These are phyloP conservation scores for Gastrophysa polygoni DNA, from an alignment of 2,888 invertebrate genomes.

Conservation along the genomic window DNA sequence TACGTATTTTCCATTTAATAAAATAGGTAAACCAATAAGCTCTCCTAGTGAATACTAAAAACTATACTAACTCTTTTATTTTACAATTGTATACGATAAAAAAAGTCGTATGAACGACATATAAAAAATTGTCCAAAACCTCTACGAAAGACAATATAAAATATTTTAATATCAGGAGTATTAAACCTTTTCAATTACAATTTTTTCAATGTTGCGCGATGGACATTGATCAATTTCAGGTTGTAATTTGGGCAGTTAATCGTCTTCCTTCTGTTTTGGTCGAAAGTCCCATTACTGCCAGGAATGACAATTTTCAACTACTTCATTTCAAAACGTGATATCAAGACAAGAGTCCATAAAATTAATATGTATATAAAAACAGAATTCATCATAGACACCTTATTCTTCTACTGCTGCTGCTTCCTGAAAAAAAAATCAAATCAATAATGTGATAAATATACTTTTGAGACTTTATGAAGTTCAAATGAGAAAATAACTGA, in stretches of 20 bases:
- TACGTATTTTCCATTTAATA: slow-evolving; percentile 36
- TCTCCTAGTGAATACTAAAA: slow-evolving; percentile 48
- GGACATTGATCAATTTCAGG: slow-evolving; percentile 40
- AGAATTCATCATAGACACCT: slow-evolving; percentile 35
- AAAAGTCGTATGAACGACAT: slow-evolving; percentile 52
- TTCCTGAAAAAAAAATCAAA: slow-evolving; percentile 44
- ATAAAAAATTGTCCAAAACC: slow-evolving; percentile 57
- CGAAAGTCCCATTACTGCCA: slow-evolving; percentile 52
- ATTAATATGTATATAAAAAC: slow-evolving; percentile 41
- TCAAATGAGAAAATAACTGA: too few species aligned
- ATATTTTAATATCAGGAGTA: slow-evolving; percentile 53
- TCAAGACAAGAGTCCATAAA: slow-evolving; percentile 44
- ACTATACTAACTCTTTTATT: slow-evolving; percentile 56
- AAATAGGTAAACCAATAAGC: slow-evolving; percentile 36
- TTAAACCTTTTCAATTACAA: slow-evolving; percentile 45
- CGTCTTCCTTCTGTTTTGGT: slow-evolving; percentile 49
- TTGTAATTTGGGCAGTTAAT: slow-evolving; percentile 52
- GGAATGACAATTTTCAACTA: slow-evolving; percentile 50
- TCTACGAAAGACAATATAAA: slow-evolving; percentile 55
- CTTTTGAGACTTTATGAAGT: too few species aligned
- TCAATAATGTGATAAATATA: not conserved
- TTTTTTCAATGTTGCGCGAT: slow-evolving; percentile 44
- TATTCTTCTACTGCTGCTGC: slow-evolving; percentile 51
- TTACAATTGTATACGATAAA: slow-evolving; percentile 59
- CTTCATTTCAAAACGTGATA: slow-evolving; percentile 48